Conservation (phyloP, 1,140 invertebrate species). For the Belonocnema kinseyi region DNA sequence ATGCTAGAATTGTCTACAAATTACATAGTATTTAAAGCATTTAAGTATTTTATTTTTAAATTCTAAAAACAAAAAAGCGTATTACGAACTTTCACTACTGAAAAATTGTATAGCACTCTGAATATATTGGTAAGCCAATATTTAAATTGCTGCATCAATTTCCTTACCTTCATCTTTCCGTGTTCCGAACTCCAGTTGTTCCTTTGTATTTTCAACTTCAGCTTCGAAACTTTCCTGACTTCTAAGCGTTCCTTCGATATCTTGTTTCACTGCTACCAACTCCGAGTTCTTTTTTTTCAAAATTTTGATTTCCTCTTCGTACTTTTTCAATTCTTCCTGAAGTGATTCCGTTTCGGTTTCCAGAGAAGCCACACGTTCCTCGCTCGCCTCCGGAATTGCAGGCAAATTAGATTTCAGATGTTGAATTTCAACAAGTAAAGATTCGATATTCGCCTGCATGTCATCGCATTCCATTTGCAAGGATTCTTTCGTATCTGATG, state of each 20-base stretch:
- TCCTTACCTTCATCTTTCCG: constrained; percentile 50
- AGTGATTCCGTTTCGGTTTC: constrained; percentile 69
- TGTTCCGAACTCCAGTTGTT: constrained; percentile 57
- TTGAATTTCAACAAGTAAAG: constrained; percentile 63
- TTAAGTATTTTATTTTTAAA: too few relatives aligned
- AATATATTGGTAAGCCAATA: too few relatives aligned
- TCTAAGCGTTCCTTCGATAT: constrained; percentile 46
- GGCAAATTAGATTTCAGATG: constrained; percentile 67
- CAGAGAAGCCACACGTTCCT: constrained; percentile 67
- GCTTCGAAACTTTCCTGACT: constrained; percentile 59
- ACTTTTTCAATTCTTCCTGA: constrained; percentile 60
- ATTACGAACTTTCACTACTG: too few relatives aligned
- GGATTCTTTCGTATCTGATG: constrained; percentile 60
- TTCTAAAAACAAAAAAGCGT: too few relatives aligned
- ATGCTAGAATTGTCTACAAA: too few relatives aligned
- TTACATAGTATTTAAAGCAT: too few relatives aligned
- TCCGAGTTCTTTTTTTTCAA: constrained; percentile 75
- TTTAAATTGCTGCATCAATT: constrained; percentile 8
- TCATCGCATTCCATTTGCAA: constrained; percentile 69
- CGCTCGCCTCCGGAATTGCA: constrained; percentile 70
- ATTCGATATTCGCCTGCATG: constrained; percentile 67
- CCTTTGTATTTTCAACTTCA: constrained; percentile 56
- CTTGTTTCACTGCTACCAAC: constrained; percentile 58
- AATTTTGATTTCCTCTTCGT: constrained; percentile 77
- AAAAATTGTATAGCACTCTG: too few relatives aligned